Conservation (phyloP, 1,140 invertebrate genomes). For the Drosophila leontia region DNA sequence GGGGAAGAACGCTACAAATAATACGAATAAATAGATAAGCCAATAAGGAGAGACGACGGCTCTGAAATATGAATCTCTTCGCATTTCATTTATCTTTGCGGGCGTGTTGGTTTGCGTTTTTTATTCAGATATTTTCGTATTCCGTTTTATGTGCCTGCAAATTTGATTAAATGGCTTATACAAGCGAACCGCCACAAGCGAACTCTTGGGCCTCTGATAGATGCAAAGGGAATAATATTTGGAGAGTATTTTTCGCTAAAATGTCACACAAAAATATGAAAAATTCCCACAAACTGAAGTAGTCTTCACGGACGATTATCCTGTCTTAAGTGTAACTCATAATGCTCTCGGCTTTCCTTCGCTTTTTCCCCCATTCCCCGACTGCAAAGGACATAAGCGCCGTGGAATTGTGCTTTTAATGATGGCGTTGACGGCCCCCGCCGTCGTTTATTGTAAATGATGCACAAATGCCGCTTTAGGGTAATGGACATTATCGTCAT, state of each 20-base stretch:
- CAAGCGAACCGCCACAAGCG: neutral
- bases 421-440: slow-evolving; percentile 46
- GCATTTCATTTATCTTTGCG: slow-evolving; percentile 28
- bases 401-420: slow-evolving; percentile 65
- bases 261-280: slow-evolving; percentile 5
- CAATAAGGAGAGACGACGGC: slow-evolving; percentile 23
- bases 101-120: neutral
- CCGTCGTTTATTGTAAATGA: slow-evolving; percentile 73
- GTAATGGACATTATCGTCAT: slow-evolving; percentile 28
- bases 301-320: slow-evolving; percentile 28
- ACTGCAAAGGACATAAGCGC: slow-evolving; percentile 20
- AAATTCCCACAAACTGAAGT: slow-evolving; percentile 19
- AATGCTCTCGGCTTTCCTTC: neutral
- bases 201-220: neutral
- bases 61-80: slow-evolving; percentile 37
- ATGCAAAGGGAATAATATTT: slow-evolving; percentile 3
- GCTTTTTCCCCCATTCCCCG: slow-evolving; percentile 7
- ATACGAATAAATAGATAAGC: slow-evolving; percentile 43
- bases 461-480: slow-evolving; percentile 62
- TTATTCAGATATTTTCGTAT: slow-evolving; percentile 15
- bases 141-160: slow-evolving; percentile 9
- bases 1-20: slow-evolving; percentile 25
- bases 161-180: slow-evolving; percentile 38
- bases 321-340: slow-evolving; percentile 30
- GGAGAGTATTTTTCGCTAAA: slow-evolving; percentile 1